Base-by-base conservation (phyloP, 2,888 invertebrate genomes). In the Leuctra nigra region DNA sequence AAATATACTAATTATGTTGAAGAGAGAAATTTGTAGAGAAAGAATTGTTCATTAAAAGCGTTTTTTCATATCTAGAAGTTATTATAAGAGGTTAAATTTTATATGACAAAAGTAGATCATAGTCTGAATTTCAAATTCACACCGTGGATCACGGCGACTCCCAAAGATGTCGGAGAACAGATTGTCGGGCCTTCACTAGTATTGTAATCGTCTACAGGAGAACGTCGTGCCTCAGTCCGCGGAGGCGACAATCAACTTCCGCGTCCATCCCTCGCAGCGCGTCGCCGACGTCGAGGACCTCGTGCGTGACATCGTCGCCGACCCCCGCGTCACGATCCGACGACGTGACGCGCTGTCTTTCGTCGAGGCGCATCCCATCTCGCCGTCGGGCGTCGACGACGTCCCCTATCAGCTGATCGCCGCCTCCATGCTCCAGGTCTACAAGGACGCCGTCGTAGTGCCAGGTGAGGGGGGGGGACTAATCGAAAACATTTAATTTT, bases 201-300 rank as follows among this genome's bases (percentile, higher is more conserved):
- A n/a, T n/a, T n/a, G n/a, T n/a, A n/a, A n/a, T n/a, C n/a, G 38
- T 46, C 57, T 57, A 20, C 48, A 73, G 71, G 67, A 69, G n/a
- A 77, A 77, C 66, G 72, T 76, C 2, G 64, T 76, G 46, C 73
- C 77, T 2, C 67, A 70, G 13, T 61, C 64, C 3, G 76, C 75
- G 13, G 65, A 62, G 33, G 76, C 75, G 4, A 63, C 68, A 18
- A 68, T 77, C 16, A 76, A 77, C 63, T 75, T 76, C 57, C 67
- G 75, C 33, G 68, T 76, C 25, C 75, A 76, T 64, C 74, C 75
- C 6, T 67, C 71, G 9, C 71, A 75, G 63, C 68, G 70, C 18
- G 64, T 74, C 2, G 63, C 69, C 56, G 70, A 75, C 63, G 76
- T 66, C 7, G 33, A 69, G 6, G 63, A 65, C 35, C 64, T 64